phyloP scores from a whole-genome alignment of 1,140 invertebrate species.

The Drosophila repletoides region DNA sequence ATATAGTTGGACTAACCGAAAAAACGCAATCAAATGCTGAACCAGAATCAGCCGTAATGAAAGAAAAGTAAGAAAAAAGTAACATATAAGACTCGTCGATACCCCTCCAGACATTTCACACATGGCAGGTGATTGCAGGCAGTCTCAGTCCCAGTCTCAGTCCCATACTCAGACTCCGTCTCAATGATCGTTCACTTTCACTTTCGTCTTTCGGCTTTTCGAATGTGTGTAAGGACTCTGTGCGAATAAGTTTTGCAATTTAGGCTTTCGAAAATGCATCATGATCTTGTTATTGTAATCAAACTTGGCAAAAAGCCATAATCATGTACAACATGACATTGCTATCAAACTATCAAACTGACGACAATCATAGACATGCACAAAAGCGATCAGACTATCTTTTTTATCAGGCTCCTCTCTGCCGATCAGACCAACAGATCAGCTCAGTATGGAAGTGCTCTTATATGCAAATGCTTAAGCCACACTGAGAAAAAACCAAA shows the following conservation, averaged over 20 bases:
- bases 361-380: slow-evolving; percentile 15
- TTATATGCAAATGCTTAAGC: slow-evolving; percentile 61
- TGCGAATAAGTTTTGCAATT: slow-evolving; percentile 45
- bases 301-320: slow-evolving; percentile 67
- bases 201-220: slow-evolving; percentile 60
- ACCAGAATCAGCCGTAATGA: slow-evolving; percentile 47
- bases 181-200: slow-evolving; percentile 65
- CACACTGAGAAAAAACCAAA: not conserved
- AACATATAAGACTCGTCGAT: slow-evolving; percentile 30
- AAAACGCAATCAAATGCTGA: too few species aligned
- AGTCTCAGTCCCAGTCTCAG: slow-evolving; percentile 22
- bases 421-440: too few species aligned
- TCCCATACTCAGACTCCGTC: not conserved
- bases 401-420: too few species aligned
- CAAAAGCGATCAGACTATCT: slow-evolving; percentile 27
- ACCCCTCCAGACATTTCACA: slow-evolving; percentile 59
- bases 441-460: too few species aligned
- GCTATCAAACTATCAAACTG: slow-evolving; percentile 38
- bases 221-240: slow-evolving; percentile 63
- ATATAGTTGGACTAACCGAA: too few species aligned
- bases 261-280: slow-evolving; percentile 75
- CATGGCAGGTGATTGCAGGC: slow-evolving; percentile 60
- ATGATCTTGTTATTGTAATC: slow-evolving; percentile 73
- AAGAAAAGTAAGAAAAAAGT: slow-evolving; percentile 21
- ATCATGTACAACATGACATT: slow-evolving; percentile 51